Evolutionary conservation across 2,888 invertebrate genomes (phyloP).

Genomic region (Polyommatus iphigenia): DNA sequence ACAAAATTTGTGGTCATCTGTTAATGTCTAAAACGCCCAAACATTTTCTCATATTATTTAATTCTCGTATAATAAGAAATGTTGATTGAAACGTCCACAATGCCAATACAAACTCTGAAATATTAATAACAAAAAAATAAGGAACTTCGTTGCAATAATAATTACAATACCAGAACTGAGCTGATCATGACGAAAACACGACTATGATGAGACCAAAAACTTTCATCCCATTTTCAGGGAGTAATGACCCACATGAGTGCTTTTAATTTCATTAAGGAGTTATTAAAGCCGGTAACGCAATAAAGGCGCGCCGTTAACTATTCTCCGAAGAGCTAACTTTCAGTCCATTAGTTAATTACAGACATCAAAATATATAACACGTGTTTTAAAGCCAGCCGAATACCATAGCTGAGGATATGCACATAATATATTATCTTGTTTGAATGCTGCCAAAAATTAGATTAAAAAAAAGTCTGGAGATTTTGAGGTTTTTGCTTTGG

Average conservation of each 20-base stretch:
- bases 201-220: background rate
- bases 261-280: constrained; percentile 19
- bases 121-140: no score
- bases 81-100: no score
- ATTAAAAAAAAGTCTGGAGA: background rate
- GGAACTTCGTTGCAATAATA: no score
- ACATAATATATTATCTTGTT: background rate
- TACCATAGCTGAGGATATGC: background rate
- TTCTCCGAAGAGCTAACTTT: constrained; percentile 16
- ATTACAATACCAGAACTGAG: background rate
- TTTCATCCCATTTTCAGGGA: background rate
- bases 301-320: background rate
- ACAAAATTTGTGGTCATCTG: no score
- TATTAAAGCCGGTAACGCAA: background rate
- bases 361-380: background rate
- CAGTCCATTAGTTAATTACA: constrained; percentile 24
- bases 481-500: background rate
- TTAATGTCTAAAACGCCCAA: no score
- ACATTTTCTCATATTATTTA: no score
- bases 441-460: background rate
- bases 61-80: no score
- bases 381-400: background rate
- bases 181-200: background rate
- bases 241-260: background rate
- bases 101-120: no score